Evolutionary conservation across 35 echinoderm and acorn worm species (phyloP), one percentile per base, ranked within the genome.

Genomic region (Apostichopus californicus): DNA sequence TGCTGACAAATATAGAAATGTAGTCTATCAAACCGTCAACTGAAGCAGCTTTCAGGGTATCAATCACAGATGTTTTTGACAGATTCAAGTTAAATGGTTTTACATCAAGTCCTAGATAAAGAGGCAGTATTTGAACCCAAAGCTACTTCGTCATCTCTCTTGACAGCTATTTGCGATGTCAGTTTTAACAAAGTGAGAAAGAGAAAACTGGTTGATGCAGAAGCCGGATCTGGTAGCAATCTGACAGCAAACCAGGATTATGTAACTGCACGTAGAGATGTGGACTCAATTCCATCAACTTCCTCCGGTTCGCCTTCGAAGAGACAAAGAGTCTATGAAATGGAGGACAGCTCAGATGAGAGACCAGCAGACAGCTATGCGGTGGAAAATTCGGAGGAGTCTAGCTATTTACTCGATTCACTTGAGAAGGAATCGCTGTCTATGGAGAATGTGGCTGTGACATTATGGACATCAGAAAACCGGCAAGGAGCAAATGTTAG

Each of bases 121-220:
- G 20, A 75, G n/a, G 20, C 21, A 61, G 58, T 61, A 61, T 22
- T 75, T 75, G 71, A 18, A 75, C 21, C 71, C 71, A n/a, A 75
- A 75, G 71, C 71, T 75, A 22, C 71, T 75, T 75, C 58, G 20
- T 75, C 71, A n/a, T 75, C 71, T 75, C n/a, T 75, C 71, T 75
- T 75, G 71, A 75, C 71, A 75, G 71, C 71, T 6, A 75, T 75
- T 6, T 22, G 20, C n/a, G 71, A 75, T 75, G n/a, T 18, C 71
- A 75, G 71, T 75, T 18, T 2, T 18, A 18, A 75, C 71, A 75
- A 75, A 75, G 6, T n/a, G 6, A 75, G 3, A 75, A 75, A 22
- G 20, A 75, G 71, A 18, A n/a, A 75, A 20, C 14, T 75, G n/a
- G 14, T 18, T 75, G 71, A 20, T 18, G 6, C 71, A 75, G 71